Percentiles rank a stretch among this genome's conserved stretches.
Evolutionary conservation across 2,888 invertebrate species (phyloP).

Genomic region (Pterostichus niger): DNA sequence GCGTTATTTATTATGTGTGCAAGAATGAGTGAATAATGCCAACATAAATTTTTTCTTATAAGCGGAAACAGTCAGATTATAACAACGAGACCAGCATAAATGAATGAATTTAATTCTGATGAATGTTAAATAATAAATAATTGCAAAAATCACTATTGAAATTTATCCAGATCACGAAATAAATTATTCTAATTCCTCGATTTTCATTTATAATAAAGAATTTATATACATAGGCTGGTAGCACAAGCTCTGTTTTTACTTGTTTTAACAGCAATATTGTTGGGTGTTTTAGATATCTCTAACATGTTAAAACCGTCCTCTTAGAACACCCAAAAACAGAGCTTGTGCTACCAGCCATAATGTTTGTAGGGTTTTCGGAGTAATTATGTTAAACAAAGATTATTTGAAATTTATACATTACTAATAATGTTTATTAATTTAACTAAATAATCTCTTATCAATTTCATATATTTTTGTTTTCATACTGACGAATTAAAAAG

Average conservation of each 20-base stretch:
- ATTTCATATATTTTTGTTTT: too few relatives aligned
- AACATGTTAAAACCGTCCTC: too few relatives aligned
- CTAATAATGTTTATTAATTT: background rate
- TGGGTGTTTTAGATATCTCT: too few relatives aligned
- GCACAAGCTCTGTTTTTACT: too few relatives aligned
- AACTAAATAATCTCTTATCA: too few relatives aligned
- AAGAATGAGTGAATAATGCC: constrained; percentile 27
- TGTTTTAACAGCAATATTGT: too few relatives aligned
- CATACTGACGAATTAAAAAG: too few relatives aligned
- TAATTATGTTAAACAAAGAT: constrained; percentile 25
- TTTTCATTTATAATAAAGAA: background rate
- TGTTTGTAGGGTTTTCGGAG: background rate
- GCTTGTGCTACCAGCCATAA: too few relatives aligned
- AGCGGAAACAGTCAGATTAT: constrained; percentile 27
- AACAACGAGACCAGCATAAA: constrained; percentile 43
- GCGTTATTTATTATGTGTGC: constrained; percentile 36
- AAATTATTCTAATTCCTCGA: background rate
- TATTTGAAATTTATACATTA: background rate
- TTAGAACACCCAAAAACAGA: too few relatives aligned
- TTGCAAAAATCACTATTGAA: constrained; percentile 3
- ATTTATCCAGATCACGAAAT: constrained; percentile 14
- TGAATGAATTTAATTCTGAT: constrained; percentile 4
- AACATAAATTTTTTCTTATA: constrained; percentile 45
- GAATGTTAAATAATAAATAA: constrained; percentile 13
- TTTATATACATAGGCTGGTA: constrained; percentile 10